Evolutionary conservation across 2,113 vertebrate genomes (phyloP), one percentile per base, ranked within the genome.

Genomic region (Struthidea cinerea): DNA sequence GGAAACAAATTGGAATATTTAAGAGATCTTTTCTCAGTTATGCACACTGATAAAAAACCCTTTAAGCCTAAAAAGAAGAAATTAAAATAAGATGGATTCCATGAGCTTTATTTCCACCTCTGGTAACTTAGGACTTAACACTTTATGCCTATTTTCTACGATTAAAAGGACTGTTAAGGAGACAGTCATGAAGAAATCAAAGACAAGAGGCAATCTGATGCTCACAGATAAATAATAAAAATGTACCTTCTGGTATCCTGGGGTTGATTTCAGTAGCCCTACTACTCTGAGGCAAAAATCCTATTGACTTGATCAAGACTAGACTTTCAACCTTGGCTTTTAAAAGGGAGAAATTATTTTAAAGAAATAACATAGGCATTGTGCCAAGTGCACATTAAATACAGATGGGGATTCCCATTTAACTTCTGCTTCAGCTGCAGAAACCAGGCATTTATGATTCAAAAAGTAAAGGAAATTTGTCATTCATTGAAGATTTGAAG

Each of bases 321-420:
- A 75, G 84, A n/a, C 32, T 80, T 94, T 82, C 81, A 96, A 53
- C 20, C 23, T 79, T 68, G 61, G 35, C 13, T 81, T 97, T 90
- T 85, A 85, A 94, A 95, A 82, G 8, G 69, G n/a, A 84, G 33
- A 89, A 90, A 95, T 70, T 63, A 90, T 92, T 71, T 88, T 87
- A 82, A 87, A 82, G 67, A 84, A 96, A 93, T 86, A 93, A 77
- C 24, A 63, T 20, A 55, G 81, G 65, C 65, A 53, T 77, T 70
- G 4, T 87, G 83, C 69, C 93, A 93, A 71, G 23, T 68, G 20
- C 60, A 92, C 53, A 92, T 84, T 85, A 86, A 80, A 64, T 83
- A 80, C 78, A 96, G 89, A 92, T 90, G 87, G 73, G 20, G 68
- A 96, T 96, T 91, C 59, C 84, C 84, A 71, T 86, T 70, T 83